These are phyloP conservation scores for Maniola hyperantus DNA, from an alignment of 2,888 invertebrate genomes.

Conservation along the genomic window DNA sequence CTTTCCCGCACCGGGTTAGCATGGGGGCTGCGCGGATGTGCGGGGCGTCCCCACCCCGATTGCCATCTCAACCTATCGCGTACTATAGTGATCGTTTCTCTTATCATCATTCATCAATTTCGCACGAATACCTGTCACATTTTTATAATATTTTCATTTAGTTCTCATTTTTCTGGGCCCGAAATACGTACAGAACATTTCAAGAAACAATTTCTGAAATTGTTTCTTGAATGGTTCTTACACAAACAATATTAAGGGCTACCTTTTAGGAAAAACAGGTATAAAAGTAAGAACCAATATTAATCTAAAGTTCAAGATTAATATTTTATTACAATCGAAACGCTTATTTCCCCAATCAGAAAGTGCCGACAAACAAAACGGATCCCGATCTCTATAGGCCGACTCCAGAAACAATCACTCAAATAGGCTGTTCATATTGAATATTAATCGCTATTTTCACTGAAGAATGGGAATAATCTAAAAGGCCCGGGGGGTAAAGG, in stretches of 20 bases:
- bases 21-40: too few relatives aligned
- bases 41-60: too few relatives aligned
- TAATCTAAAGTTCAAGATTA: conserved; percentile 52
- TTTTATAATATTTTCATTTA: too few relatives aligned
- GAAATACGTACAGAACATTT: too few relatives aligned
- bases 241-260: background rate
- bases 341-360: conserved; percentile 61
- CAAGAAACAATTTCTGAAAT: background rate
- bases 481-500: conserved; percentile 64
- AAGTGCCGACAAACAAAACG: conserved; percentile 57
- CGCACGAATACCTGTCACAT: too few relatives aligned
- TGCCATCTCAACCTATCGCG: too few relatives aligned
- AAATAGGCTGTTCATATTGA: conserved; percentile 80
- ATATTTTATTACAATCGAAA: conserved; percentile 63
- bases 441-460: conserved; percentile 80
- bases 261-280: conserved; percentile 35
- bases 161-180: too few relatives aligned
- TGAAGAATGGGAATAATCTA: conserved; percentile 76
- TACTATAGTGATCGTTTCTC: too few relatives aligned
- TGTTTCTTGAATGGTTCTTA: background rate
- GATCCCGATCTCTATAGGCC: conserved; percentile 57
- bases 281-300: conserved; percentile 35
- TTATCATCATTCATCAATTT: too few relatives aligned
- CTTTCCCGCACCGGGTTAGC: too few relatives aligned
- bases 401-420: conserved; percentile 74